phyloP scores from a whole-genome alignment of 2,113 vertebrate species.

The Bostrychus sinensis region DNA sequence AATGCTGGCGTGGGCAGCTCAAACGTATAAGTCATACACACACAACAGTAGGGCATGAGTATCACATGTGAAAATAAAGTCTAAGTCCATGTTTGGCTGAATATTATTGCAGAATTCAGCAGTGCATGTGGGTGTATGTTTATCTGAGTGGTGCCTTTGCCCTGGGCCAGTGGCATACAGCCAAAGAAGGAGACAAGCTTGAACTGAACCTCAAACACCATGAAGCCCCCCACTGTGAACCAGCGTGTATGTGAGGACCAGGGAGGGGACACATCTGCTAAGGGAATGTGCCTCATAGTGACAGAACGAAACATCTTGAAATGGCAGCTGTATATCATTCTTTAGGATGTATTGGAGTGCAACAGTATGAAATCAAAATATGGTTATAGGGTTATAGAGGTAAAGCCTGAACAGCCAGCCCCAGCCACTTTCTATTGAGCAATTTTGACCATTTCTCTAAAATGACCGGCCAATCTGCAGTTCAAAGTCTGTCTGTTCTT shows the following conservation, averaged over 20 bases:
- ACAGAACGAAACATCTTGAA: conserved; percentile 31
- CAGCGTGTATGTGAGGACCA: conserved; percentile 27
- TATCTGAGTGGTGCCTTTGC: conserved; percentile 45
- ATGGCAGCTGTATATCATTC: neutral
- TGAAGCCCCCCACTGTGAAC: conserved; percentile 56
- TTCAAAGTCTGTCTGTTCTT: no score
- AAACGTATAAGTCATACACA: conserved; percentile 44
- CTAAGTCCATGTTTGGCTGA: conserved; percentile 36
- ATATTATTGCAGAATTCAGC: conserved; percentile 22
- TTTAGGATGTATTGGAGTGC: neutral
- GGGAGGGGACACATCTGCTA: conserved; percentile 45
- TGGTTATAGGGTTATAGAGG: no score
- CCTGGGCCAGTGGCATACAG: conserved; percentile 41
- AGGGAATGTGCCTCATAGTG: conserved; percentile 28
- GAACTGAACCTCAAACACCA: conserved; percentile 64
- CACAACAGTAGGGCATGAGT: conserved; percentile 17
- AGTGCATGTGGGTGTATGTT: conserved; percentile 57
- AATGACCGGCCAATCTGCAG: no score
- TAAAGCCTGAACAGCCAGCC: no score
- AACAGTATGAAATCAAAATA: neutral
- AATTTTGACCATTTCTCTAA: no score
- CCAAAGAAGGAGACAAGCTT: conserved; percentile 53
- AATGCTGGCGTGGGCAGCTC: conserved; percentile 43
- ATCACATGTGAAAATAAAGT: conserved; percentile 29
- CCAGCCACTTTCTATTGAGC: no score